Evolutionary conservation across 1,140 invertebrate genomes (phyloP).

Genomic region (Saccostrea echinata): DNA sequence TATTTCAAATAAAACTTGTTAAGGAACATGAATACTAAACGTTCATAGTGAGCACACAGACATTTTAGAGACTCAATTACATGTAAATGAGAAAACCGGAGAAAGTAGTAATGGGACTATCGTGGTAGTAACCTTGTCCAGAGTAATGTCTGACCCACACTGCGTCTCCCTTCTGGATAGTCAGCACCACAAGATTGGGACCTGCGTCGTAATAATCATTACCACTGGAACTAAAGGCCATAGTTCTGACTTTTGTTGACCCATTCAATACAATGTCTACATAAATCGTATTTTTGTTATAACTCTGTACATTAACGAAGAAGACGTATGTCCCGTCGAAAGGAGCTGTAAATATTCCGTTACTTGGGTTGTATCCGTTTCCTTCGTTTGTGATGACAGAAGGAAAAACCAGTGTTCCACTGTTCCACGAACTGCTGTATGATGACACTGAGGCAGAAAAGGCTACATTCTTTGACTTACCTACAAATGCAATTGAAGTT

Average conservation of each 20-base stretch:
- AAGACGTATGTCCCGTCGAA: not conserved
- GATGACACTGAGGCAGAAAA: not conserved
- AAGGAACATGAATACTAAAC: too few relatives aligned
- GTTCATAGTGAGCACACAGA: not conserved
- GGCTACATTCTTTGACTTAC: not conserved
- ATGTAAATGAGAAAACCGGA: conserved; percentile 1
- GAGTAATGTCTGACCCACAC: not conserved
- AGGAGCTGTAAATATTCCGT: not conserved
- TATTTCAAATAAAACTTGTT: too few relatives aligned
- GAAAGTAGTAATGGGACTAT: not conserved
- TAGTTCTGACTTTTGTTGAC: not conserved
- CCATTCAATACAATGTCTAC: not conserved
- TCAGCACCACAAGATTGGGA: not conserved
- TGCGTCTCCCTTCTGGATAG: not conserved
- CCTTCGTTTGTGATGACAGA: not conserved
- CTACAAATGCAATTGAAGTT: not conserved
- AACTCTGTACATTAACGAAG: not conserved
- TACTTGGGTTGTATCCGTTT: not conserved
- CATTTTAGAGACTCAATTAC: not conserved
- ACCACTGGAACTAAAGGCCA: not conserved
- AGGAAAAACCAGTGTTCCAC: not conserved
- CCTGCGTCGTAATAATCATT: not conserved
- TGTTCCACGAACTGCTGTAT: not conserved
- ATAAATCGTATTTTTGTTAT: not conserved
- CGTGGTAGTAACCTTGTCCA: not conserved